Evolutionary conservation across 1,140 invertebrate genomes (phyloP).

Genomic region (Diuraphis noxia): DNA sequence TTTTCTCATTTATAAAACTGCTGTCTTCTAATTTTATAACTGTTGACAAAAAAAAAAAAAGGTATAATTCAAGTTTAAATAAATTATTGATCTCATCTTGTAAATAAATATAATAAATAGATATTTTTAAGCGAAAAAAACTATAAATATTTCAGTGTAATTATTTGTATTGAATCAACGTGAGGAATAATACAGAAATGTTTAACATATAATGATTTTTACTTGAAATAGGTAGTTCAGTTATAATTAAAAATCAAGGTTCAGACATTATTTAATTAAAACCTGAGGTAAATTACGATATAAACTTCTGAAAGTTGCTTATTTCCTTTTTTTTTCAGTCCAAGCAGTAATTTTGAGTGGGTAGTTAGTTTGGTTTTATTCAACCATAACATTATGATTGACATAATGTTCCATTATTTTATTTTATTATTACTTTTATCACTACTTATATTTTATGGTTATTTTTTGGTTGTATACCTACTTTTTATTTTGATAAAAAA

Average conservation of each 20-base stretch:
- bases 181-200: background rate
- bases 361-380: conserved; percentile 33
- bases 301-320: conserved; percentile 8
- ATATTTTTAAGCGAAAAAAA: background rate
- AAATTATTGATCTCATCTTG: background rate
- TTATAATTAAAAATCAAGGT: background rate
- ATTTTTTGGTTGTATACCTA: background rate
- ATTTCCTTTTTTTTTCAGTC: background rate
- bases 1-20: background rate
- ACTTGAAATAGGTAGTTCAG: conserved; percentile 1
- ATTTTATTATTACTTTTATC: conserved; percentile 50
- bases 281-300: background rate
- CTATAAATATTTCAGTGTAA: background rate
- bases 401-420: conserved; percentile 37
- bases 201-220: background rate
- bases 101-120: background rate
- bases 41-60: background rate
- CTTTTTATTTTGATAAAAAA: background rate
- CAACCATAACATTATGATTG: conserved; percentile 32
- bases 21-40: background rate
- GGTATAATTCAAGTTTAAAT: background rate
- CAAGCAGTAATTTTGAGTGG: background rate
- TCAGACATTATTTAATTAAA: background rate
- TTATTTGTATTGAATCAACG: background rate
- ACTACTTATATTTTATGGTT: conserved; percentile 36